Conservation (phyloP, 1,140 invertebrate species). For the Drosophila azteca region DNA sequence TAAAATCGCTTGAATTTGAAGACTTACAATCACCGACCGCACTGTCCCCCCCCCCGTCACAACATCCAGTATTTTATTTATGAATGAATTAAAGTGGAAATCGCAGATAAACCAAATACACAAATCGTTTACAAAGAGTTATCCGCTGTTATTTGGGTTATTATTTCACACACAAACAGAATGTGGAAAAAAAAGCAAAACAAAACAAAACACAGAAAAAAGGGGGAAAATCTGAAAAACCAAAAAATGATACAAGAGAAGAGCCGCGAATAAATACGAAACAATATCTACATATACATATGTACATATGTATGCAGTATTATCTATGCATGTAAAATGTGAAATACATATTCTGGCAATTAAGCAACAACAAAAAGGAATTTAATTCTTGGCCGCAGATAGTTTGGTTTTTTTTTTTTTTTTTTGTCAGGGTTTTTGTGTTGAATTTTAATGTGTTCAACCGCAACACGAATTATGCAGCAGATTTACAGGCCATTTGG, state of each 20-base stretch:
- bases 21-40: neutral
- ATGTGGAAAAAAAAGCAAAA: constrained; percentile 33
- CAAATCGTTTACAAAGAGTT: constrained; percentile 52
- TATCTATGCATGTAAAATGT: constrained; percentile 40
- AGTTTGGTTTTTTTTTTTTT: constrained; percentile 16
- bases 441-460: constrained; percentile 59
- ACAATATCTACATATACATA: neutral
- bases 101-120: constrained; percentile 18
- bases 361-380: constrained; percentile 60
- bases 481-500: constrained; percentile 58
- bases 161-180: constrained; percentile 44
- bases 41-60: neutral
- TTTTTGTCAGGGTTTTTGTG: constrained; percentile 17
- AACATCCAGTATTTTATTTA: constrained; percentile 47
- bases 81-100: constrained; percentile 38
- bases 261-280: constrained; percentile 31
- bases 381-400: constrained; percentile 18
- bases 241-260: neutral
- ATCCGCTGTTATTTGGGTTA: constrained; percentile 41
- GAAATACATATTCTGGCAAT: constrained; percentile 79
- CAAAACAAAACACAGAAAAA: constrained; percentile 11
- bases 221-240: constrained; percentile 10
- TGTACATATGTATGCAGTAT: too few species aligned
- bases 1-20: neutral
- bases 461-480: constrained; percentile 71